Percentiles rank a stretch among this genome's conserved stretches.
Conservation (phyloP, 2,888 invertebrate species). For the Drosophila mayaguana region DNA sequence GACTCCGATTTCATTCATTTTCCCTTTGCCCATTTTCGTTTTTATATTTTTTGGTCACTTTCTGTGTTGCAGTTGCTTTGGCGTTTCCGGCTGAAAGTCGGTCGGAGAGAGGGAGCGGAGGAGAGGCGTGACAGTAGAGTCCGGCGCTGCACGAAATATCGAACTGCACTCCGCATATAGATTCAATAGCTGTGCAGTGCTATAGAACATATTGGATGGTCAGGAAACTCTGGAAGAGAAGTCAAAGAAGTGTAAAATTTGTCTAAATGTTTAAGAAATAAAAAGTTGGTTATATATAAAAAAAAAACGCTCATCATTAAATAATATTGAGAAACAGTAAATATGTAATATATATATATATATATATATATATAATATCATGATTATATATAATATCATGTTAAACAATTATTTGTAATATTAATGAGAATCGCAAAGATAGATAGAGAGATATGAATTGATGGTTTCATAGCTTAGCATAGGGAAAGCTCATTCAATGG, state of each 20-base stretch:
- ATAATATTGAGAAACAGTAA: background rate
- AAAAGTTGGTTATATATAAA: no score
- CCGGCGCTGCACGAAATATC: constrained; percentile 31
- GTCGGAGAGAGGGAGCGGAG: background rate
- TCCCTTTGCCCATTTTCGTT: constrained; percentile 1
- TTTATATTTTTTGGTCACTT: constrained; percentile 6
- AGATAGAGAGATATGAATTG: background rate
- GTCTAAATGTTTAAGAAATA: no score
- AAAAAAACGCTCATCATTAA: no score
- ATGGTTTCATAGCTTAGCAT: background rate
- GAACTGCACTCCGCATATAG: constrained; percentile 19
- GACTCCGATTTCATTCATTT: constrained; percentile 23
- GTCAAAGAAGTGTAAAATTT: no score
- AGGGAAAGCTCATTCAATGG: no score
- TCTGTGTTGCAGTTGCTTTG: constrained; percentile 46
- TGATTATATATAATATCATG: background rate
- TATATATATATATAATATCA: background rate
- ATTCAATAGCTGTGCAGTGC: background rate
- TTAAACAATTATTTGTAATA: background rate
- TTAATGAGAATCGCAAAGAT: background rate
- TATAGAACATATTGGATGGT: background rate
- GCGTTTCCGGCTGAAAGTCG: constrained; percentile 25
- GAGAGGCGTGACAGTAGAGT: background rate
- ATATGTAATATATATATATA: background rate
- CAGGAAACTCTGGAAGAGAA: no score